phyloP scores from a whole-genome alignment of 2,113 vertebrate species.

The Maccullochella peelii region DNA sequence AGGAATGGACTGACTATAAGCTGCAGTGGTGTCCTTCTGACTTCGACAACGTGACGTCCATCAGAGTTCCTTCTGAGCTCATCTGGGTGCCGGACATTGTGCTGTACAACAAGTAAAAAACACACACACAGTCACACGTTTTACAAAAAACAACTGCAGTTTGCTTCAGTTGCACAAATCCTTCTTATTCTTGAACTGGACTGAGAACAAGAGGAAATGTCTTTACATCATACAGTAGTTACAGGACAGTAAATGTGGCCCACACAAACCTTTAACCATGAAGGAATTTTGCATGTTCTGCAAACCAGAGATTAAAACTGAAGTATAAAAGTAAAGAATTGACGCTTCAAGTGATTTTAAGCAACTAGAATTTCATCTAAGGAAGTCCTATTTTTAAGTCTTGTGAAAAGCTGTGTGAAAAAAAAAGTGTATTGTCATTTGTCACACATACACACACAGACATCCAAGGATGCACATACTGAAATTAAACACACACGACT shows the following conservation, averaged over 20 bases:
- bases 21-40: constrained; percentile 89
- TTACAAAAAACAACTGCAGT: neutral
- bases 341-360: too few species aligned
- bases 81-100: constrained; percentile 94
- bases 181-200: neutral
- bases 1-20: constrained; percentile 96
- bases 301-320: too few species aligned
- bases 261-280: too few species aligned
- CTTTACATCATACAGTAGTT: too few species aligned
- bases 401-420: neutral
- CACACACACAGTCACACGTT: constrained; percentile 5
- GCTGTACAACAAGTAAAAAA: constrained; percentile 94
- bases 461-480: neutral
- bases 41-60: constrained; percentile 92
- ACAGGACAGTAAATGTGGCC: too few species aligned
- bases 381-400: too few species aligned
- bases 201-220: too few species aligned
- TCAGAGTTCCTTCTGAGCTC: constrained; percentile 91
- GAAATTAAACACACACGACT: neutral
- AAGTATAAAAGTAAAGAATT: too few species aligned
- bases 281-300: too few species aligned
- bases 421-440: constrained; percentile 24
- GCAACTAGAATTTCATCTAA: too few species aligned
- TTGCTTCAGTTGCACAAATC: neutral
- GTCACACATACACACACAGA: neutral